Conservation (phyloP, 2,888 invertebrate genomes). For the Amorpha juglandis region DNA sequence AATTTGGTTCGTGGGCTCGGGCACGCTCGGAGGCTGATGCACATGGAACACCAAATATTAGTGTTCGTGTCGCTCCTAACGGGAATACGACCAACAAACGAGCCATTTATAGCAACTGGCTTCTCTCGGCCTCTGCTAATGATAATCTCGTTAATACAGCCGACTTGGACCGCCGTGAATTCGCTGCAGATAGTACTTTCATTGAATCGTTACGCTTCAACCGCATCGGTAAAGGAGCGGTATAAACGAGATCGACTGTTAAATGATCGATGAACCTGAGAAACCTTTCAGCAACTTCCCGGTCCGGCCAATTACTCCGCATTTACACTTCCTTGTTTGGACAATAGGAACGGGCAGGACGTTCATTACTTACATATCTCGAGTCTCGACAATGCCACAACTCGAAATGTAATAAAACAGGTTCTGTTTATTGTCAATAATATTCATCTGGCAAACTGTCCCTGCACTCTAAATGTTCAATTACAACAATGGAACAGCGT, state of each 20-base stretch:
- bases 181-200: constrained; percentile 41
- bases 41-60: constrained; percentile 54
- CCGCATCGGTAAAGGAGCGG: constrained; percentile 50
- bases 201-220: constrained; percentile 43
- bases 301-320: constrained; percentile 62
- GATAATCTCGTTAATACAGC: constrained; percentile 45
- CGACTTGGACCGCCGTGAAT: constrained; percentile 41
- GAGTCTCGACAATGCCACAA: constrained; percentile 58
- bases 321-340: constrained; percentile 70
- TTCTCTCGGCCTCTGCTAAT: constrained; percentile 45
- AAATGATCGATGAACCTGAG: constrained; percentile 62
- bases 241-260: constrained; percentile 47
- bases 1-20: constrained; percentile 43
- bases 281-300: constrained; percentile 63
- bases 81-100: constrained; percentile 56
- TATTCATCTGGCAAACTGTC: constrained; percentile 37
- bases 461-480: constrained; percentile 10
- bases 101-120: constrained; percentile 62
- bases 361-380: constrained; percentile 64
- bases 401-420: constrained; percentile 50
- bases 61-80: constrained; percentile 60
- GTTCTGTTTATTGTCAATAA: constrained; percentile 58
- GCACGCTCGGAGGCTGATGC: constrained; percentile 31
- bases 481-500: constrained; percentile 18
- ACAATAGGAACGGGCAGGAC: constrained; percentile 59